Evolutionary conservation across 2,797 vertebrate species (phyloP).

Genomic region (Amniataba percoides): DNA sequence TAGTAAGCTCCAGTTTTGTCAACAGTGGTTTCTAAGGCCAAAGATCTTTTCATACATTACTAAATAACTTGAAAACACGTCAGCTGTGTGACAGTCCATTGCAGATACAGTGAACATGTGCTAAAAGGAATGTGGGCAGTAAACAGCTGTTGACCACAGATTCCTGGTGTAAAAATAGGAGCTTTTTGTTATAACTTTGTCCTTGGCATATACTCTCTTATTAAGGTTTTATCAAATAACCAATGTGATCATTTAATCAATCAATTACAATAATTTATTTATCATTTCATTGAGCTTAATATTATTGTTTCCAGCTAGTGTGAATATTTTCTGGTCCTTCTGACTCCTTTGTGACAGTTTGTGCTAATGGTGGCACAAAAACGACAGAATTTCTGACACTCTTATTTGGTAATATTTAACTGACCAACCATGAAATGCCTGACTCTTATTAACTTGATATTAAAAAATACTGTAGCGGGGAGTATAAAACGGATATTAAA

Average conservation of each 20-base stretch:
- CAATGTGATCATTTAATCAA: not conserved
- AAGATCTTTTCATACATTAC: not conserved
- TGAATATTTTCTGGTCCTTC: not conserved
- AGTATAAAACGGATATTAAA: not conserved
- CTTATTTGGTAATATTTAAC: not conserved
- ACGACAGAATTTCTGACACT: too few species aligned
- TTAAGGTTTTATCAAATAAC: not conserved
- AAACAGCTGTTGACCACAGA: constrained; percentile 34
- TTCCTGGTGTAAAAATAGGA: constrained; percentile 17
- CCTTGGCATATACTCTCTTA: not conserved
- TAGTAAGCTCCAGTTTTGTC: not conserved
- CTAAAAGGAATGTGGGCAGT: not conserved
- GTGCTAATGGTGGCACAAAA: not conserved
- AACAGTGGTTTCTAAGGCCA: not conserved
- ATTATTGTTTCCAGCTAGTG: not conserved
- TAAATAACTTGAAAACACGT: not conserved
- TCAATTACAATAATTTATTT: not conserved
- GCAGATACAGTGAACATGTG: not conserved
- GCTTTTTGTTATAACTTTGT: not conserved
- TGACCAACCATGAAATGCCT: not conserved
- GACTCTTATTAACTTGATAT: not conserved
- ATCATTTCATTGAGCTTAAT: not conserved
- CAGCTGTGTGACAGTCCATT: not conserved
- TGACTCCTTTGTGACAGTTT: not conserved
- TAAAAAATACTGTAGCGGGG: not conserved